Percentiles rank a stretch among this genome's conserved stretches.
Evolutionary conservation across 2,888 invertebrate species (phyloP).

Genomic region (Lamellibrachia columna): DNA sequence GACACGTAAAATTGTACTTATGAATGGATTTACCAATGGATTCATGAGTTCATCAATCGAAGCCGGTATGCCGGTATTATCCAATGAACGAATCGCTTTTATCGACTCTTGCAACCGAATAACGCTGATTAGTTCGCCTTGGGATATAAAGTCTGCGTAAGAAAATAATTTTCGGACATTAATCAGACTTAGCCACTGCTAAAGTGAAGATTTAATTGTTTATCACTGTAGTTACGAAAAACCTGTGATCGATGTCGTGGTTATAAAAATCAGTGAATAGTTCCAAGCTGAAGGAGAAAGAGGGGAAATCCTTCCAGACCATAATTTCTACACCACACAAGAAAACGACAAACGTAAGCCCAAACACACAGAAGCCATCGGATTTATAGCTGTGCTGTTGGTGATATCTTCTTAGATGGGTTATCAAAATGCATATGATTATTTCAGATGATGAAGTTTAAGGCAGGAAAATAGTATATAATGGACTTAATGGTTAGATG

Average conservation of each 20-base stretch:
- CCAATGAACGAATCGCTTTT: neutral
- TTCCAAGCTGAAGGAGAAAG: neutral
- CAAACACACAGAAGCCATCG: neutral
- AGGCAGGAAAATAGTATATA: no score
- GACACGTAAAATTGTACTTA: neutral
- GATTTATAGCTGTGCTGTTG: no score
- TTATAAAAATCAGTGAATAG: neutral
- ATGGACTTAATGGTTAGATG: no score
- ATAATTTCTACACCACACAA: neutral
- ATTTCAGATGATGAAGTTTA: no score
- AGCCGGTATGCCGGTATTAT: slow-evolving; percentile 6
- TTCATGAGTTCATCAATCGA: neutral
- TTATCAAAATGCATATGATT: no score
- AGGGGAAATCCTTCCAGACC: slow-evolving; percentile 9
- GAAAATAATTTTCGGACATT: neutral
- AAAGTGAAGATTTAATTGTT: neutral
- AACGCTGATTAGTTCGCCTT: neutral
- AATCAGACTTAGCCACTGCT: neutral
- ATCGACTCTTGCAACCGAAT: neutral
- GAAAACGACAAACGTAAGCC: neutral
- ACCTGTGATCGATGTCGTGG: neutral
- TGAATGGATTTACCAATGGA: neutral
- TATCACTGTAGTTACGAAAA: neutral
- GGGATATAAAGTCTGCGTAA: neutral
- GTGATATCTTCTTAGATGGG: no score